Evolutionary conservation across 2,113 vertebrate genomes (phyloP), one percentile per base, ranked within the genome.

Genomic region (Maccullochella peelii): DNA sequence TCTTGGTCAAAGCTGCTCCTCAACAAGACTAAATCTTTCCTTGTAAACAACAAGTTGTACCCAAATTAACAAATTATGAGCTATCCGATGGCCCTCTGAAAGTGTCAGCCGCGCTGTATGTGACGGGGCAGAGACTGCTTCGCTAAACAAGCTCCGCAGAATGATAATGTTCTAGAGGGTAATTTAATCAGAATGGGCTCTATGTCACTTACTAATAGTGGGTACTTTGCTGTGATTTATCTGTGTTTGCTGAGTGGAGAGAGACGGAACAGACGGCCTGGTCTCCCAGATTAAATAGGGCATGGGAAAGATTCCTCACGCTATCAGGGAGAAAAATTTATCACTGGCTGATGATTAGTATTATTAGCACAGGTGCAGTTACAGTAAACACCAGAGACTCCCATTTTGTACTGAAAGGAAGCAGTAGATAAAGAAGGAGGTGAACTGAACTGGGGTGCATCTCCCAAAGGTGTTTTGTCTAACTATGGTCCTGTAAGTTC

Each of bases 181-280:
- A 93, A 94, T 92, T 93, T 93, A 93, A 96, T 95, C 94, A 94
- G 91, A 96, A 94, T 92, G 91, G 94, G 92, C 89, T 92, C 75
- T 84, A 88, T 92, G 95, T 94, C 95, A 94, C 88, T 91, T 90
- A 91, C 89, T 95, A 94, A 95, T 94, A 94, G 93, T 68, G 84
- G 91, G 89, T 93, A 93, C 93, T 95, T 94, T 93, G 83, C 87
- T 68, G 87, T 95, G 94, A 95, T 95, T 94, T 93, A 96, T 96
- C 91, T 88, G 84, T 94, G 93, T 96, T 95, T 94, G 91, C 89
- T 67, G 79, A 93, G 91, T 79, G 83, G 88, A 90, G 83, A 82
- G 91, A 93, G 93, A 93, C 55, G 15, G 68, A 91, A 86, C 93
- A 95, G 94, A 94, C 87, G 91, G 91, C 88, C 79, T 58, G 80